phyloP scores from a whole-genome alignment of 2,888 invertebrate species.

The Galerucella nymphaeae region DNA sequence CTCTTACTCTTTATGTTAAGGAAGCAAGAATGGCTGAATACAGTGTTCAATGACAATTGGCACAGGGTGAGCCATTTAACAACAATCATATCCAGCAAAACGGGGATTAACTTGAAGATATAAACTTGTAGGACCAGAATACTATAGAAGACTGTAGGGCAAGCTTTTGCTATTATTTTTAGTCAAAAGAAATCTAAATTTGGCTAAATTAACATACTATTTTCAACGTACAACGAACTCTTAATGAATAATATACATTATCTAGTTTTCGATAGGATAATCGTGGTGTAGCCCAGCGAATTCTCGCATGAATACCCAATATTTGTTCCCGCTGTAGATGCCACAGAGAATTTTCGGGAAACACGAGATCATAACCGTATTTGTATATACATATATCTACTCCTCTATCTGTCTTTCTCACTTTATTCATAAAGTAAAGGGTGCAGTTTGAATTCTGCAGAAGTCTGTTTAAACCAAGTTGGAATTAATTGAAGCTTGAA shows the following conservation, averaged over 20 bases:
- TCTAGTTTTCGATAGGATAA: background rate
- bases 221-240: background rate
- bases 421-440: background rate
- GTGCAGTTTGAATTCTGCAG: background rate
- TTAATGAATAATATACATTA: background rate
- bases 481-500: slow-evolving; percentile 7
- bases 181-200: too few species aligned
- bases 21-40: too few species aligned
- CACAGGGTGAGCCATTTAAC: too few species aligned
- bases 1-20: too few species aligned
- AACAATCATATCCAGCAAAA: too few species aligned
- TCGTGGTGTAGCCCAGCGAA: background rate
- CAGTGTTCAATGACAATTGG: too few species aligned
- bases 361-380: slow-evolving; percentile 2
- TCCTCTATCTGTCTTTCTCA: background rate
- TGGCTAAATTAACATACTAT: too few species aligned
- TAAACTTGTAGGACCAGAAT: too few species aligned
- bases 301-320: slow-evolving; percentile 3
- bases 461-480: background rate
- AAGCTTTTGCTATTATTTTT: too few species aligned
- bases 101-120: too few species aligned
- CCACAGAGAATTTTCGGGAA: slow-evolving; percentile 3
- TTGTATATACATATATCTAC: background rate
- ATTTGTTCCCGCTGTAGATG: background rate
- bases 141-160: too few species aligned